Percentiles rank a stretch among this genome's conserved stretches.
These are phyloP conservation scores for Paralvinella palmiformis DNA, from an alignment of 1,140 invertebrate species.

Conservation along the genomic window DNA sequence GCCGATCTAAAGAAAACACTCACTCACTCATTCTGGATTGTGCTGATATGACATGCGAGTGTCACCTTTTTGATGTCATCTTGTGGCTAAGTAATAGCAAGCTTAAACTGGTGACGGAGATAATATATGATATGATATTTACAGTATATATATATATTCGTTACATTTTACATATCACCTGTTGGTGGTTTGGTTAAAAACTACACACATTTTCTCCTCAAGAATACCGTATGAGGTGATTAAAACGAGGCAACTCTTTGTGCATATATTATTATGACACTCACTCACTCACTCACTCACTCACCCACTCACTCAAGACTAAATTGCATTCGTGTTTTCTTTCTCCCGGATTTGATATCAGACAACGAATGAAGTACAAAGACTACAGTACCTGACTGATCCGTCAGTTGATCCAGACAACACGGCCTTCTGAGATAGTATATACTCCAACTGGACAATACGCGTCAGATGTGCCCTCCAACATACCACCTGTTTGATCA, in stretches of 20 bases:
- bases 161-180: too few species aligned
- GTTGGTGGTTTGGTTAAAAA: too few species aligned
- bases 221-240: neutral
- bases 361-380: neutral
- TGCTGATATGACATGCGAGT: too few species aligned
- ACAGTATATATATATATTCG: too few species aligned
- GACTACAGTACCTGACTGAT: conserved; percentile 37
- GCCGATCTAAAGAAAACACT: too few species aligned
- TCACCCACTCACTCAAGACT: neutral
- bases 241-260: too few species aligned
- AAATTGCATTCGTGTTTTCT: neutral
- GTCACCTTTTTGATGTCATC: too few species aligned
- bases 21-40: too few species aligned
- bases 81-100: too few species aligned
- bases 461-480: conserved; percentile 43
- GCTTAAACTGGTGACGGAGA: too few species aligned
- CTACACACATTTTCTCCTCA: neutral
- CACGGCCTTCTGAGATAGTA: conserved; percentile 33
- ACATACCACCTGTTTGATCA: conserved; percentile 39
- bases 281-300: neutral
- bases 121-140: too few species aligned
- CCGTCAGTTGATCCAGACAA: conserved; percentile 44
- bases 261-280: too few species aligned
- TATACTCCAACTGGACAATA: conserved; percentile 36
- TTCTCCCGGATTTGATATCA: neutral